phyloP scores from a whole-genome alignment of 2,888 invertebrate species.

The Lepidocyrtinus sp. region DNA sequence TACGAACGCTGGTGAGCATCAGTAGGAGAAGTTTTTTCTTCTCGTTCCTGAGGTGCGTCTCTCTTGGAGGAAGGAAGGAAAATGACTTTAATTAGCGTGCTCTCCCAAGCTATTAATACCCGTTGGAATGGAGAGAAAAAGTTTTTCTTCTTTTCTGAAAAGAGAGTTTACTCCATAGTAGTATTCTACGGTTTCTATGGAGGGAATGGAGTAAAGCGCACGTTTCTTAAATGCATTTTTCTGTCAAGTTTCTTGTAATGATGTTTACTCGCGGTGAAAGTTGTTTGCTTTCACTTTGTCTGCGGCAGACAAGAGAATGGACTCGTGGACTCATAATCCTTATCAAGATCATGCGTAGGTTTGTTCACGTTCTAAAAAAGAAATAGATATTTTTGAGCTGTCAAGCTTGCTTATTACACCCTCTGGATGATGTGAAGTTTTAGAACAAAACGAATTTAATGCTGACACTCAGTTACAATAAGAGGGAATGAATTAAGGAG shows the following conservation, averaged over 20 bases:
- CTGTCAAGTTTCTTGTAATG: neutral
- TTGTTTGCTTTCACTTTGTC: constrained; percentile 22
- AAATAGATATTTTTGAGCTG: no score
- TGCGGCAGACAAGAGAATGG: neutral
- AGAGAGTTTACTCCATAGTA: constrained; percentile 22
- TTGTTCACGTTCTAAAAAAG: no score
- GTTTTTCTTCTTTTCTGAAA: neutral
- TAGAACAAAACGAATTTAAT: no score
- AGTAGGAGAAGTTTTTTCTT: neutral
- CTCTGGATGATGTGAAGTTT: no score
- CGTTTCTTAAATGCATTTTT: neutral
- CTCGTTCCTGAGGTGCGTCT: neutral
- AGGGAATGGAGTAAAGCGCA: neutral
- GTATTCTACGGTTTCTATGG: constrained; percentile 16
- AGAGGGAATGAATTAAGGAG: neutral
- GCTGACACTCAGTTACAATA: no score
- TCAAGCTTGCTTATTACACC: no score
- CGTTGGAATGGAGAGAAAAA: constrained; percentile 8
- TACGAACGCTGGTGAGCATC: neutral
- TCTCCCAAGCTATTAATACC: constrained; percentile 29
- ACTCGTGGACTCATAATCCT: neutral
- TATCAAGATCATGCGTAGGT: neutral
- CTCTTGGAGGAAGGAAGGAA: neutral
- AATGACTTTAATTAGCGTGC: constrained; percentile 48
- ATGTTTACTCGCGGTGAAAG: constrained; percentile 29